Conservation (phyloP, 2,113 vertebrate species). For the Pseudorhombus dupliciocellatus region DNA sequence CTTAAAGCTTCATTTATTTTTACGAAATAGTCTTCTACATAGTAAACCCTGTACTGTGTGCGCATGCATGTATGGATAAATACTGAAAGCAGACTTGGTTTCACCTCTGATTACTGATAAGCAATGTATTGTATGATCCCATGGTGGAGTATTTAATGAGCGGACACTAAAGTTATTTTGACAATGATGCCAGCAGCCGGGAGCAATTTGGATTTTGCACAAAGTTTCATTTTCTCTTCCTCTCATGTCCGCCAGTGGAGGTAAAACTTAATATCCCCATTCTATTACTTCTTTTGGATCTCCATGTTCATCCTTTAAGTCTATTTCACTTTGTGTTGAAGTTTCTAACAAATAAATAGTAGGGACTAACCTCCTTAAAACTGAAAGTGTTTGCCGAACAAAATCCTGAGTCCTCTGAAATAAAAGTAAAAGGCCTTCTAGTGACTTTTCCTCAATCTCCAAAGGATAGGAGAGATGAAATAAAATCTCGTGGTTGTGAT, state of each 20-base stretch:
- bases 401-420: conserved; percentile 33
- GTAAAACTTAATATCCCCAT: background rate
- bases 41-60: too few species aligned
- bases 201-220: background rate
- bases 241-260: background rate
- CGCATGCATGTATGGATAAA: too few species aligned
- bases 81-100: too few species aligned
- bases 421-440: conserved; percentile 21
- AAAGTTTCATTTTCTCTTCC: background rate
- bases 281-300: background rate
- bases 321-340: conserved; percentile 14
- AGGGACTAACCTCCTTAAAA: conserved; percentile 12
- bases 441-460: conserved; percentile 32
- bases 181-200: background rate
- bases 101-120: background rate
- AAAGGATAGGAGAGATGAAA: conserved; percentile 44
- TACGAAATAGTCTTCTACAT: too few species aligned
- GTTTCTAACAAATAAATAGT: conserved; percentile 13
- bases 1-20: too few species aligned
- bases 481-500: conserved; percentile 50
- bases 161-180: background rate
- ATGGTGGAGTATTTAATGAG: background rate
- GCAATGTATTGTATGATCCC: background rate
- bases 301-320: background rate
- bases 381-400: conserved; percentile 17